Base-by-base conservation (phyloP, 2,888 invertebrate species). In the Diogma glabrata region DNA sequence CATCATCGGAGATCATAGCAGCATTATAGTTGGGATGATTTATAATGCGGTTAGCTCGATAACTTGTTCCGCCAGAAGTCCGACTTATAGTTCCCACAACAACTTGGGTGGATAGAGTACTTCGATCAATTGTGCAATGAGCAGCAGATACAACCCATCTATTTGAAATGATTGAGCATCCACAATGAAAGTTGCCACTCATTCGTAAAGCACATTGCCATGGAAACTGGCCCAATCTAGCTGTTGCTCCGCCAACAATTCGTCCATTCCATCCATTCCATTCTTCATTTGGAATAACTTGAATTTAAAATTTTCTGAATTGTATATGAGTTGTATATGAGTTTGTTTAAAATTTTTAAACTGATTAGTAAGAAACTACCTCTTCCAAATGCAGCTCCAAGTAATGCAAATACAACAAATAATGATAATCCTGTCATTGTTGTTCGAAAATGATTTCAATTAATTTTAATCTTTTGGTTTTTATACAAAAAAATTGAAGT, bases 11-110 rank as follows among this genome's bases (percentile, higher is more conserved):
- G 14, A 49, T n/a, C 8, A 26, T 40, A 26, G 20, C 47, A 4
- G 50, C 30, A 12, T 52, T 48, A 49, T 53, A 55, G 3, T 33
- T 36, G 17, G 50, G 49, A 50, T 55, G 55, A 12, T 53, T 53
- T 4, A 40, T 28, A 19, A 55, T 53, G 14, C 43, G 43, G 20
- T 20, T 22, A 8, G 23, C 22, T 8, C 23, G 20, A 14, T 43
- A 23, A 22, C 43, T 20, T 9, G 23, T 43, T 14, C 43, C 43
- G n/a, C 43, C 43, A 17, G 43, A 4, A 7, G 43, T 43, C 6
- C 43, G 43, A 23, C 43, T 43, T 14, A 23, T 43, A 8, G 43
- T 14, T 22, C 43, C n/a, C 9, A 43, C 43, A 12, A 43, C n/a
- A 7, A 22, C 43, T n/a, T 22, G 20, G n/a, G 43, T 43, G 5